These are phyloP conservation scores for Drosophila cyrtoloma DNA, from an alignment of 2,888 invertebrate species.

Conservation along the genomic window DNA sequence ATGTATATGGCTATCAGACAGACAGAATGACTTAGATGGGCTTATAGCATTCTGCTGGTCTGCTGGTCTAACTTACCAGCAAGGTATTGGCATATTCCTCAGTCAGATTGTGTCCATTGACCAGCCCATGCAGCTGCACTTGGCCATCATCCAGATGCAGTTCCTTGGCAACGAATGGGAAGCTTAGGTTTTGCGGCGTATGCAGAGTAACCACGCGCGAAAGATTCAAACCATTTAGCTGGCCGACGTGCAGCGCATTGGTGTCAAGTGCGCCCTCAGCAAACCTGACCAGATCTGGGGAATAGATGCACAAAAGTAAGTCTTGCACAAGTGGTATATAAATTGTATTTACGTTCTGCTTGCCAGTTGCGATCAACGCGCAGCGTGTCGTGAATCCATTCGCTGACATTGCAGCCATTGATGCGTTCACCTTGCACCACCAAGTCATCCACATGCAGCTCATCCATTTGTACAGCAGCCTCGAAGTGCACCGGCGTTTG, in stretches of 20 bases:
- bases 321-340: too few relatives aligned
- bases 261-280: slow-evolving; percentile 84
- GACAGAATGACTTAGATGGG: neutral
- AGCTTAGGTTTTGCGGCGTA: slow-evolving; percentile 85
- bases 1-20: neutral
- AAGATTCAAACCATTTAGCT: slow-evolving; percentile 86
- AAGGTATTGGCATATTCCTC: slow-evolving; percentile 86
- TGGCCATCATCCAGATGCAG: slow-evolving; percentile 77
- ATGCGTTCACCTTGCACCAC: slow-evolving; percentile 74
- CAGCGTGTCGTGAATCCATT: slow-evolving; percentile 85
- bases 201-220: slow-evolving; percentile 85
- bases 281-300: slow-evolving; percentile 85
- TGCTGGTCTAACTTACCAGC: slow-evolving; percentile 84
- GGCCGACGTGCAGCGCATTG: slow-evolving; percentile 83
- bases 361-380: slow-evolving; percentile 83
- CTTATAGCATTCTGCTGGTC: neutral
- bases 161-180: slow-evolving; percentile 82
- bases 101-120: slow-evolving; percentile 85
- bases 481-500: slow-evolving; percentile 84
- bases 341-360: slow-evolving; percentile 56
- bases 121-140: slow-evolving; percentile 68
- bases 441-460: slow-evolving; percentile 66
- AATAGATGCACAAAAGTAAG: neutral
- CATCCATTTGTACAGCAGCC: slow-evolving; percentile 74
- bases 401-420: slow-evolving; percentile 83